Base-by-base conservation (phyloP, 2,888 invertebrate genomes). In the Cataglyphis altisquamis region DNA sequence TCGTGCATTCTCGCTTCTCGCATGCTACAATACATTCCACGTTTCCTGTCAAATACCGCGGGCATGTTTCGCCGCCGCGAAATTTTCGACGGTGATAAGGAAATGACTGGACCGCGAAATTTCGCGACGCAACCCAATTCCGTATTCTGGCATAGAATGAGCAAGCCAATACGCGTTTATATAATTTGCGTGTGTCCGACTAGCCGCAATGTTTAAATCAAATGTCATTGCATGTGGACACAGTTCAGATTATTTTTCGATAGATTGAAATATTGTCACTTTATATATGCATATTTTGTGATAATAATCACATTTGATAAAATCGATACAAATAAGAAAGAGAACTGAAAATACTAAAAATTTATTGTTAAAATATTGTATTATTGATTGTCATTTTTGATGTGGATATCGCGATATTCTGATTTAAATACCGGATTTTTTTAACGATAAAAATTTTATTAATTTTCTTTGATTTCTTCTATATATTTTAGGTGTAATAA, bases 11-110 rank as follows among this genome's bases (percentile, higher is more conserved):
- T 72, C 72, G 60, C 60, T 78, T 78, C 72, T 80, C 78, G 78
- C 78, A 60, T 48, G 48, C 78, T 60, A 45, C 78, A 72, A 80
- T 80, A 72, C 78, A 80, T 80, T 72, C 72, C 72, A 72, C 4
- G 60, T 70, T 78, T 78, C 70, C 72, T 80, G 78, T 80, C 78
- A 80, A 80, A 80, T 80, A 80, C 45, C 72, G 21, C 41, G 70
- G 45, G 21, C 57, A 45, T 60, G 72, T 60, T 32, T 57, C 41
- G 55, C 3, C 29, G 29, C 57, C 72, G 72, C 21, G 36, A 48
- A 72, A 72, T 72, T 80, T 80, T 62, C 36, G 72, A 80, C 60
- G 36, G 32, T 36, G 48, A 72, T 72, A 80, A 80, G 72, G 78
- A 80, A 78, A 57, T 60, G 70, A 68, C 8, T 6, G 32, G 29